Evolutionary conservation across 53 echinoderm and acorn worm species (phyloP), one percentile per base, ranked within the genome.

Genomic region (Luidia sarsii): DNA sequence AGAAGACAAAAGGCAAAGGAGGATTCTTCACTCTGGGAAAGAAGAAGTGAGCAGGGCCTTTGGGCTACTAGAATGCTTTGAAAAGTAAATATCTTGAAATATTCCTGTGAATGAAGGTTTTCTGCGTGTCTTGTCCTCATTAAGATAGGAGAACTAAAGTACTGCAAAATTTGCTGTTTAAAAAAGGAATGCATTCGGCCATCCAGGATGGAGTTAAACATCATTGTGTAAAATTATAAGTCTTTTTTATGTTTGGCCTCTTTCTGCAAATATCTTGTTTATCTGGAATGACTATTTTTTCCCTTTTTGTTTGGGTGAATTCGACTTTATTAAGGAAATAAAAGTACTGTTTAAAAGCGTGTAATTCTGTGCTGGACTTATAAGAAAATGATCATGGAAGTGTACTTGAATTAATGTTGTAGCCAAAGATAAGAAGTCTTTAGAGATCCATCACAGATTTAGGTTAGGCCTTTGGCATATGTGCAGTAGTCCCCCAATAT

Each of bases 1-100:
- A 96, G 87, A 88, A 88, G 57, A 74, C 82, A n/a, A 95, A 95
- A 75, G 89, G 89, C 64, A 92, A 95, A 73, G 91, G 97, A 43
- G 75, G 93, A 25, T 96, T 96, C 86, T 90, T 72, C 39, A 72
- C 72, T 20, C 55, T 72, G 35, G 72, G 72, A 36, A 72, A 72
- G 72, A 72, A 72, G 72, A 72, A 72, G 37, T 72, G 72, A 72
- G 56, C 39, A 20, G 24, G 37, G 52, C n/a, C 16, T 20, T 19
- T 19, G 32, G 28, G 15, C 4, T 46, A 32, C 28, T 15, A 52
- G 32, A 52, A 3, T 19, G 3, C 18, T 51, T 51, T 35, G 5
- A 37, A 22, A 5, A 33, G 33, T 8, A 72, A 32, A 34, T 72
- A 52, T 56, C 56, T 72, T 55, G 56, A 72, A 72, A 37, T 54